phyloP scores from a whole-genome alignment of 2,113 vertebrate genomes.

The Pachycephala philippinensis region DNA sequence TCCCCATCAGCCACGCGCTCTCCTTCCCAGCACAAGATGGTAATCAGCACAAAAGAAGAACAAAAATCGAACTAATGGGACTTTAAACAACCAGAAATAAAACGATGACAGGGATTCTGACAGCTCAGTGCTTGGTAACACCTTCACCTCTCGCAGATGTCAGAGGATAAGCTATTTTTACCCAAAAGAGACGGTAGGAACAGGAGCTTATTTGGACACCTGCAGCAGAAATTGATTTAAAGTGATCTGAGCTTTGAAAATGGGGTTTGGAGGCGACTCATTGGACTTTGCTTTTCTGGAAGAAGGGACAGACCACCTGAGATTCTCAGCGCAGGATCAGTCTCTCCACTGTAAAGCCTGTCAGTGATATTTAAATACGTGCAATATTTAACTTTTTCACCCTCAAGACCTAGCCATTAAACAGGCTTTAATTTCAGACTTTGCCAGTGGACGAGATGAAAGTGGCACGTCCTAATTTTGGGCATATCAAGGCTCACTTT shows the following conservation, averaged over 20 bases:
- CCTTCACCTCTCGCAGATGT: conserved; percentile 57
- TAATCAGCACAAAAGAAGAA: conserved; percentile 19
- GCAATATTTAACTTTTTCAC: neutral
- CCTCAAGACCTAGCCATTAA: neutral
- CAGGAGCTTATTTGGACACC: conserved; percentile 26
- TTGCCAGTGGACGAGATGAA: neutral
- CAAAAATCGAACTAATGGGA: conserved; percentile 4
- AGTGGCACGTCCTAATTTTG: neutral
- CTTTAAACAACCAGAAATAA: conserved; percentile 37
- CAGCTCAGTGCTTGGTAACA: conserved; percentile 56
- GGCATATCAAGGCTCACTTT: neutral
- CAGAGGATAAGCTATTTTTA: conserved; percentile 57
- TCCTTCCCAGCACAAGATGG: neutral
- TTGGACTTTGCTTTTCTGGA: neutral
- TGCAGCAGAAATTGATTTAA: conserved; percentile 41
- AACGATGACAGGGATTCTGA: conserved; percentile 30
- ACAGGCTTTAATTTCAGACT: neutral
- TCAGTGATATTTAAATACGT: neutral
- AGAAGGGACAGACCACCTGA: neutral
- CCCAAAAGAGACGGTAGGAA: conserved; percentile 23
- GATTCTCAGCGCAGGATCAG: neutral
- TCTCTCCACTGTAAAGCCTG: neutral
- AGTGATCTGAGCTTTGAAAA: neutral
- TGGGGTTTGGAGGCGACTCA: neutral
- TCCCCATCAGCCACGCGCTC: neutral